Evolutionary conservation across 2,888 invertebrate genomes (phyloP).

Genomic region (Hylaea fasciaria): DNA sequence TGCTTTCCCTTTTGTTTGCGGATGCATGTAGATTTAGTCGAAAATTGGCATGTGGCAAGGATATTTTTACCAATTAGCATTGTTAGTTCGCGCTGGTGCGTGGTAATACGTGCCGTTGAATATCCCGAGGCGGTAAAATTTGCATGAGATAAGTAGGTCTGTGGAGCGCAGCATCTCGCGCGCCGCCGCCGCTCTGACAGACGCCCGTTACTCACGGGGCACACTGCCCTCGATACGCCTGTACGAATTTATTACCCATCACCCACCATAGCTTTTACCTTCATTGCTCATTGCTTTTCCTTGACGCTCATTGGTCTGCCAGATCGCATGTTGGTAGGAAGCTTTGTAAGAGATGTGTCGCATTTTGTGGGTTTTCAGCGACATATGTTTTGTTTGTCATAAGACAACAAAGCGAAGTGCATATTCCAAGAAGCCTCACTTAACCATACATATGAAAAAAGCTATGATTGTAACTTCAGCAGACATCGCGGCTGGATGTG

Average conservation of each 20-base stretch:
- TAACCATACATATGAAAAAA: background rate
- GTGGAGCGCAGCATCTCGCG: slow-evolving; percentile 51
- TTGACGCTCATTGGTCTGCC: slow-evolving; percentile 13
- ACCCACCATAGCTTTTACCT: slow-evolving; percentile 47
- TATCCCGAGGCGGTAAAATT: slow-evolving; percentile 56
- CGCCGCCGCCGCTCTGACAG: slow-evolving; percentile 61
- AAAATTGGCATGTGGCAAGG: slow-evolving; percentile 31
- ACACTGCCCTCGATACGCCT: slow-evolving; percentile 75
- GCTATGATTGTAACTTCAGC: slow-evolving; percentile 6
- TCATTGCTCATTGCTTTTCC: slow-evolving; percentile 32
- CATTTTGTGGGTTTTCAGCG: slow-evolving; percentile 8
- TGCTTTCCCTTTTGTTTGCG: slow-evolving; percentile 33
- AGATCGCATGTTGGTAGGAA: background rate
- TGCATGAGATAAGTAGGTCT: slow-evolving; percentile 64
- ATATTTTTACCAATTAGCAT: slow-evolving; percentile 59
- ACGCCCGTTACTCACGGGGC: slow-evolving; percentile 67
- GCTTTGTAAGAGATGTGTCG: slow-evolving; percentile 14
- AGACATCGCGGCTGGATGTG: too few species aligned
- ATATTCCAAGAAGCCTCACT: slow-evolving; percentile 29
- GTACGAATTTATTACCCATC: slow-evolving; percentile 58
- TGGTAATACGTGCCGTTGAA: slow-evolving; percentile 51
- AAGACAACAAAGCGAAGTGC: slow-evolving; percentile 20
- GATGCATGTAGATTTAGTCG: slow-evolving; percentile 28
- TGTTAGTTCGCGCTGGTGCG: slow-evolving; percentile 53
- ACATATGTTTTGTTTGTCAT: slow-evolving; percentile 14